Conservation (phyloP, 2,113 vertebrate species). For the Marmota monax region DNA sequence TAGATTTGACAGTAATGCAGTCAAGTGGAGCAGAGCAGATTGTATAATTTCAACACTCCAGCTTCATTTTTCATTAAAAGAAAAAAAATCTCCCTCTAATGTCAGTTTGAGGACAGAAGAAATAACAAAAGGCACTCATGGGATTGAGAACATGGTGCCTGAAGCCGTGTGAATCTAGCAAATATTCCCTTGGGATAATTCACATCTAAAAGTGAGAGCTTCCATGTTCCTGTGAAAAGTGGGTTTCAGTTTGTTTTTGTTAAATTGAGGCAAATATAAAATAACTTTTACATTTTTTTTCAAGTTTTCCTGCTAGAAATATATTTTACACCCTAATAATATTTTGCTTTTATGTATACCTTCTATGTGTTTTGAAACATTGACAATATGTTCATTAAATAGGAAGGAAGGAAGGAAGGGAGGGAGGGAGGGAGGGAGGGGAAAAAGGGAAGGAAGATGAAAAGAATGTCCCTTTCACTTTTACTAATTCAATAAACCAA, state of each 20-base stretch:
- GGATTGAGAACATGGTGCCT: slow-evolving; percentile 34
- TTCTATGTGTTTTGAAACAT: slow-evolving; percentile 40
- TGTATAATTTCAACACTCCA: slow-evolving; percentile 41
- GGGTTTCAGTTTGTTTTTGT: slow-evolving; percentile 31
- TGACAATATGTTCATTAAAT: neutral
- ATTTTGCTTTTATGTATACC: neutral
- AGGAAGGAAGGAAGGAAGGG: neutral
- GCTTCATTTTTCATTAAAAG: slow-evolving; percentile 48
- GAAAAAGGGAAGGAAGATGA: neutral
- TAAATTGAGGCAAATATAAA: slow-evolving; percentile 54
- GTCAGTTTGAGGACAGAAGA: slow-evolving; percentile 57
- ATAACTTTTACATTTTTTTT: slow-evolving; percentile 40
- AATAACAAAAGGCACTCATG: slow-evolving; percentile 23
- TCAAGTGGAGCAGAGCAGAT: slow-evolving; percentile 50
- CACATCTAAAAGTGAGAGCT: slow-evolving; percentile 63
- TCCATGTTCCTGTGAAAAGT: slow-evolving; percentile 66
- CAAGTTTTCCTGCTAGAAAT: slow-evolving; percentile 56
- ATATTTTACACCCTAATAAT: neutral
- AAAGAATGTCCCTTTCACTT: neutral
- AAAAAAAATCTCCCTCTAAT: neutral
- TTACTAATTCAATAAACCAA: neutral
- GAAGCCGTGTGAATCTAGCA: neutral
- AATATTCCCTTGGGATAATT: slow-evolving; percentile 62
- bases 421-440: neutral
- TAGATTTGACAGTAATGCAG: slow-evolving; percentile 23